These are phyloP conservation scores for Chelonus formosanus DNA, from an alignment of 2,888 invertebrate species.

Conservation along the genomic window DNA sequence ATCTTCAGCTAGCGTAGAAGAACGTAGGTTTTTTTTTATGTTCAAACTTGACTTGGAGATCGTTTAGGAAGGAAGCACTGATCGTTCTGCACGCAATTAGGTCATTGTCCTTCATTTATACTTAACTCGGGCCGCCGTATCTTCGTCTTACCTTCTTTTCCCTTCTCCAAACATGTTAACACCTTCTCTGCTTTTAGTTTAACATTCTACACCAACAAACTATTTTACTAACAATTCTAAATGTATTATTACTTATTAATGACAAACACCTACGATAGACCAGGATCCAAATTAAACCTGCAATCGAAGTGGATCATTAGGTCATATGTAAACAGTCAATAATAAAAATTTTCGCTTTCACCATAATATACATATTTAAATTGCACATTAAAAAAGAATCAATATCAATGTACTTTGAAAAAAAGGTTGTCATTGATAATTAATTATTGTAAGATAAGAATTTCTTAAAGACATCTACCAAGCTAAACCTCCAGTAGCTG, in stretches of 20 bases:
- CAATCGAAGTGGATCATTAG: conserved; percentile 31
- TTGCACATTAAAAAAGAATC: no score
- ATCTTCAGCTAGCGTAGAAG: not conserved
- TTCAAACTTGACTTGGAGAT: conserved; percentile 42
- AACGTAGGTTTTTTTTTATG: not conserved
- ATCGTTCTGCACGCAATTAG: conserved; percentile 63
- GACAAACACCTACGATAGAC: not conserved
- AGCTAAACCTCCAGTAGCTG: no score
- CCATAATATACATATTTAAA: no score
- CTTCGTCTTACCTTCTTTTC: conserved; percentile 41
- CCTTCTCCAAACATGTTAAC: not conserved
- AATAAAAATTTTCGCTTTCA: conserved; percentile 29
- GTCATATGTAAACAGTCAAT: conserved; percentile 19
- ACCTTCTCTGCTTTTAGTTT: not conserved
- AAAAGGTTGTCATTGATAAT: no score
- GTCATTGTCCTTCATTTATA: conserved; percentile 65
- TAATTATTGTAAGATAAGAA: no score
- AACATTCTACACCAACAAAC: not conserved
- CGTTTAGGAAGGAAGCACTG: conserved; percentile 56
- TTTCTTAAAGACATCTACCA: no score
- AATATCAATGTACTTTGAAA: no score
- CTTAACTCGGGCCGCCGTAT: conserved; percentile 48
- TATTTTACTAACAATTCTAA: not conserved
- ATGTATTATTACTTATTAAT: not conserved
- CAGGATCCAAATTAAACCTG: not conserved